Conservation (phyloP, 2,797 vertebrate genomes). For the Apogon hyalosoma region DNA sequence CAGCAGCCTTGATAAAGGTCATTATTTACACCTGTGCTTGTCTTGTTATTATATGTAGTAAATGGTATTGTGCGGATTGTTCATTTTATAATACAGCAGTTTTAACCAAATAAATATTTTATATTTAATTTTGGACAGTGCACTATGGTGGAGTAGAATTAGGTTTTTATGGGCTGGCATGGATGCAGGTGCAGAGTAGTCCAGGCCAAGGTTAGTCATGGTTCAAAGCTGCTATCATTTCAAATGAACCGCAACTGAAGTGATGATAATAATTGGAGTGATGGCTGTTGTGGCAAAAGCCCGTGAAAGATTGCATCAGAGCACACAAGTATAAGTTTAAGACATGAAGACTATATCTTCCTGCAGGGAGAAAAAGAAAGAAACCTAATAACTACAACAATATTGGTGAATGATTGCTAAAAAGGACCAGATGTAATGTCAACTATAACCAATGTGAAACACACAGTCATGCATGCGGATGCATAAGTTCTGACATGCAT, state of each 20-base stretch:
- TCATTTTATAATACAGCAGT: too few species aligned
- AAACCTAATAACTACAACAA: conserved; percentile 75
- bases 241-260: conserved; percentile 63
- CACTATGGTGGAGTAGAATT: conserved; percentile 23
- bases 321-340: conserved; percentile 29
- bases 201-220: conserved; percentile 60
- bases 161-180: conserved; percentile 33
- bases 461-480: conserved; percentile 47
- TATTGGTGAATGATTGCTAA: conserved; percentile 77
- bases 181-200: conserved; percentile 57
- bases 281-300: conserved; percentile 61
- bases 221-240: conserved; percentile 63
- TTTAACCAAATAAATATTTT: too few species aligned
- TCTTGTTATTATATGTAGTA: background rate
- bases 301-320: conserved; percentile 59
- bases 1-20: background rate
- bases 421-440: conserved; percentile 76
- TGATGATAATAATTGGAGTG: conserved; percentile 71
- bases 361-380: conserved; percentile 39
- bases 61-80: too few species aligned
- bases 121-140: background rate
- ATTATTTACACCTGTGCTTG: conserved; percentile 10
- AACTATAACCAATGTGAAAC: conserved; percentile 78
- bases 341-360: conserved; percentile 39
- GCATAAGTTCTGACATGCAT: conserved; percentile 44